phyloP scores from a whole-genome alignment of 2,797 vertebrate genomes.

The Sus cebifrons region DNA sequence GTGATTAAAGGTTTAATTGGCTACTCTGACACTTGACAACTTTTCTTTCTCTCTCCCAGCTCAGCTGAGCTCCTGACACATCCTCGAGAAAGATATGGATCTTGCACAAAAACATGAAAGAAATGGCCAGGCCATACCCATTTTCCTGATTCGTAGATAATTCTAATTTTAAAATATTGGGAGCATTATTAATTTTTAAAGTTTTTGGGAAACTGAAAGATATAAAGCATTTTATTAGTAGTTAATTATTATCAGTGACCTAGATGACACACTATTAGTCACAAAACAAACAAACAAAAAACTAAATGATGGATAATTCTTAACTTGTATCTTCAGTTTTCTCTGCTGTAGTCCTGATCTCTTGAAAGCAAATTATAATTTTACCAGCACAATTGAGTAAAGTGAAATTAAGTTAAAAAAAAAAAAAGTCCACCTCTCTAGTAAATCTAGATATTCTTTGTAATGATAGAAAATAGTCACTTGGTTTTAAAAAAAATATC shows the following conservation, averaged over 20 bases:
- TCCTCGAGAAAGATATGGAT: not conserved
- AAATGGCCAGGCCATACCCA: not conserved
- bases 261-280: not conserved
- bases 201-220: not conserved
- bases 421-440: not conserved
- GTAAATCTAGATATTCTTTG: not conserved
- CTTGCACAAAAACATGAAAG: not conserved
- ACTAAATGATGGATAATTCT: not conserved
- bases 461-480: not conserved
- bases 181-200: not conserved
- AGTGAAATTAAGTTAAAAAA: not conserved
- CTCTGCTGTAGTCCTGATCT: not conserved
- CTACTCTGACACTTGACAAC: not conserved
- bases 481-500: not conserved
- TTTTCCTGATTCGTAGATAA: not conserved
- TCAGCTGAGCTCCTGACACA: not conserved
- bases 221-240: not conserved
- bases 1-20: not conserved
- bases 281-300: not conserved
- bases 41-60: not conserved
- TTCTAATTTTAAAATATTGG: not conserved
- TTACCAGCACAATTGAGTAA: not conserved
- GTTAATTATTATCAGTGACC: not conserved
- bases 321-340: not conserved
- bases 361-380: not conserved